A percentile compares a stretch with the other conserved stretches of the same genome.
Conservation (phyloP, 2,113 vertebrate genomes). For the Syrrhaptes paradoxus region DNA sequence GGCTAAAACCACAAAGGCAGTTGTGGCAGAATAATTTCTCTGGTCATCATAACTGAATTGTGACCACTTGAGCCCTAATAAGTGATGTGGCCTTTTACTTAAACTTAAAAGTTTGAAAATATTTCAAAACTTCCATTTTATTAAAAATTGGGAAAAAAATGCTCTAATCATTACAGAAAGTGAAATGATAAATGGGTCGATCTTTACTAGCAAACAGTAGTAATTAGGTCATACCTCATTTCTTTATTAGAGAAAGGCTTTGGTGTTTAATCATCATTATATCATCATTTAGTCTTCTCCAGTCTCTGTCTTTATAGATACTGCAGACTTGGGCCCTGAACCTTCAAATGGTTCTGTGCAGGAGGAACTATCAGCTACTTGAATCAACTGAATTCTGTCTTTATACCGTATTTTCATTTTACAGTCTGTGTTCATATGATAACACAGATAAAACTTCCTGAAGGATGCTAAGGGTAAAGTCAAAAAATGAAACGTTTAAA, state of each 20-base stretch:
- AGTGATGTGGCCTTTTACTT: not conserved
- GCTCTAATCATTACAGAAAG: conserved; percentile 33
- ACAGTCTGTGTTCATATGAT: not conserved
- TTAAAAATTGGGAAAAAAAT: not conserved
- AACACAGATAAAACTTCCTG: conserved; percentile 30
- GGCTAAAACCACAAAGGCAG: not conserved
- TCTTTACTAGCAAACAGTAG: conserved; percentile 70
- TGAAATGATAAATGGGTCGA: conserved; percentile 76
- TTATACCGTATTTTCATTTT: not conserved
- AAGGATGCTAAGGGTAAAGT: not conserved
- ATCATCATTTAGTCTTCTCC: conserved; percentile 62
- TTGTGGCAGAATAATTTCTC: not conserved
- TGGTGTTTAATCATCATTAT: conserved; percentile 76
- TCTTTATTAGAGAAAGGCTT: conserved; percentile 70
- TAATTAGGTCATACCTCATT: conserved; percentile 77
- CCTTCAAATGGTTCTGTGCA: not conserved
- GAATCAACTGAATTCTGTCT: not conserved
- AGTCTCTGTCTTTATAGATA: conserved; percentile 6
- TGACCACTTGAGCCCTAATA: not conserved
- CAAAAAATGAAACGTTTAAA: conserved; percentile 23
- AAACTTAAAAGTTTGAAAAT: not conserved
- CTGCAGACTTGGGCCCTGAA: not conserved
- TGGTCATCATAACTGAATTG: not conserved
- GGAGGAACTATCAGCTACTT: not conserved
- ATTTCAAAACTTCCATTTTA: conserved; percentile 49